Base-by-base conservation (phyloP, 2,113 vertebrate species). In the Abramis brama region DNA sequence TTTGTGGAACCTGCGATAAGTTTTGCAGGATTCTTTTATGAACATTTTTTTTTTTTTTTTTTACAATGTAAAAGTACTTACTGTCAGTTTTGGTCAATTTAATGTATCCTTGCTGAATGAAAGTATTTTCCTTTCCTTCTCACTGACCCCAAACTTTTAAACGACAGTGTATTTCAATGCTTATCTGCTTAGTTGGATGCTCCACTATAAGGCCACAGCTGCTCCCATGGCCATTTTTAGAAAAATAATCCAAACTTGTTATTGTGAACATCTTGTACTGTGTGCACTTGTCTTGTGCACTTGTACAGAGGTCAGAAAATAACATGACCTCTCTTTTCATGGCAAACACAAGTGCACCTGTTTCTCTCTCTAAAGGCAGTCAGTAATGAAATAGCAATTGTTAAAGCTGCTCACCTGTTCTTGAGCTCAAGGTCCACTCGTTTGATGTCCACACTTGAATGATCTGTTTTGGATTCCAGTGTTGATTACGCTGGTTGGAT, bases 361-460 rank as follows among this genome's bases (percentile, higher is more conserved):
- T 68, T 27, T 66, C 30, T 64, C 50, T 73, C 33, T 68, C 55
- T 33, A 79, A 39, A 74, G n/a, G 11, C 13, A 39, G 79, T 43
- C 80, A 0, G 19, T 83, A 83, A 86, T 66, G 39, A 86, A 66
- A 79, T 74, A 59, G 52, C 45, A 62, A 79, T 84, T 52, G 45
- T 75, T 88, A 84, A 59, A 43, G 21, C 64, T 75, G 25, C 76
- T 80, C 74, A 84, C 36, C 17, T 30, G 55, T 73, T 79, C 66
- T 76, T 84, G 75, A 88, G n/a, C 27, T 83, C 55, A 62, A 68
- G 57, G 83, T 75, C 87, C 55, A 55, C 73, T 82, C 36, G 64
- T 79, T 84, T 86, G 80, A 84, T 88, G 66, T 84, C n/a, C 76
- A 74, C 33, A 57, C 85, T 86, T 75, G 75, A 86, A 88, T 83